Percentiles rank a stretch among this genome's conserved stretches.
These are phyloP conservation scores for Pangasius krempfi DNA, from an alignment of 2,797 vertebrate genomes.

Conservation along the genomic window DNA sequence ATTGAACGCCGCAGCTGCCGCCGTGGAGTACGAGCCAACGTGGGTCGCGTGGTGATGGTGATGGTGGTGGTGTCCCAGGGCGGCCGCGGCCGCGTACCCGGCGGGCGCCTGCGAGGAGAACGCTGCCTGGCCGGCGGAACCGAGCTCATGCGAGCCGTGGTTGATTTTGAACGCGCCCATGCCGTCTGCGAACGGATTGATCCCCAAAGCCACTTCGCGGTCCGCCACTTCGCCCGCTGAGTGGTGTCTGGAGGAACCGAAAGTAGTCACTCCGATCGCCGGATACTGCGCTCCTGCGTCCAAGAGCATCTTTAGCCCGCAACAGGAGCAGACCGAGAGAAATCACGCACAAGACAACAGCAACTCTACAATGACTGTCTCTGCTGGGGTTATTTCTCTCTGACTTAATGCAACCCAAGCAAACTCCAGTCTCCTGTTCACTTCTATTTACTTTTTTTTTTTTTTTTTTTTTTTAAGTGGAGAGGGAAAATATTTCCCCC, in stretches of 20 bases:
- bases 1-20: slow-evolving; percentile 84
- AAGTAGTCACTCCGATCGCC: slow-evolving; percentile 98
- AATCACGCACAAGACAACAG: slow-evolving; percentile 26
- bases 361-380: slow-evolving; percentile 37
- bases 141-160: slow-evolving; percentile 93
- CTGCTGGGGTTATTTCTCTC: slow-evolving; percentile 50
- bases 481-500: slow-evolving; percentile 69
- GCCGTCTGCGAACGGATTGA: slow-evolving; percentile 98
- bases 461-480: slow-evolving; percentile 55
- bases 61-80: slow-evolving; percentile 93
- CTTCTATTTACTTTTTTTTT: slow-evolving; percentile 70
- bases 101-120: slow-evolving; percentile 97
- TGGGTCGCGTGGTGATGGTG: slow-evolving; percentile 92
- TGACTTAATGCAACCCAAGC: slow-evolving; percentile 68
- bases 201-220: slow-evolving; percentile 96
- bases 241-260: slow-evolving; percentile 98
- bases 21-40: slow-evolving; percentile 96
- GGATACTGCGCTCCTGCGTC: slow-evolving; percentile 99
- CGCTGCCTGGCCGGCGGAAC: slow-evolving; percentile 93
- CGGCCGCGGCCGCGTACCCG: slow-evolving; percentile 92
- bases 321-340: slow-evolving; percentile 81
- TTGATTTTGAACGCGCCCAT: slow-evolving; percentile 99
- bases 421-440: slow-evolving; percentile 73
- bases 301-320: slow-evolving; percentile 94
- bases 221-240: slow-evolving; percentile 96